A percentile compares a stretch with the other conserved stretches of the same genome.
phyloP scores from a whole-genome alignment of 2,888 invertebrate species.

The Cheilosia urbana region DNA sequence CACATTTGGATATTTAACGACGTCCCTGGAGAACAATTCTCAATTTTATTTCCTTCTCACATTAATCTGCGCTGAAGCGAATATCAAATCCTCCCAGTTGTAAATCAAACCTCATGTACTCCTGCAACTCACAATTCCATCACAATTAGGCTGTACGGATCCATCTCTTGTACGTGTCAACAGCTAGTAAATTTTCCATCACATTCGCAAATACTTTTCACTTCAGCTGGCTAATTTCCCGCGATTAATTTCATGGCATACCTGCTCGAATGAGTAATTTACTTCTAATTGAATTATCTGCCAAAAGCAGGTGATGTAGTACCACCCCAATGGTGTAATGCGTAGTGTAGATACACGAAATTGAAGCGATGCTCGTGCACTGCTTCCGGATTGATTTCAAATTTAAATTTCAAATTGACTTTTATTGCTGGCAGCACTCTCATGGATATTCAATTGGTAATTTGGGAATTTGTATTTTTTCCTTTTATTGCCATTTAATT shows the following conservation, averaged over 20 bases:
- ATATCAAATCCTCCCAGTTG: too few species aligned
- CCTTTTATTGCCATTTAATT: slow-evolving; percentile 35
- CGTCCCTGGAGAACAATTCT: neutral
- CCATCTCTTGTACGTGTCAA: too few species aligned
- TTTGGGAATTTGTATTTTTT: slow-evolving; percentile 14
- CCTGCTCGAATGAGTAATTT: slow-evolving; percentile 19
- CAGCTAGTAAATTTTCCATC: neutral
- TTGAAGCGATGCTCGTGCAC: neutral
- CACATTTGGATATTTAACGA: neutral
- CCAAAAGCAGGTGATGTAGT: slow-evolving; percentile 27
- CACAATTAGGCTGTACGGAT: too few species aligned
- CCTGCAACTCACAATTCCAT: too few species aligned
- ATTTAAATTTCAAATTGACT: slow-evolving; percentile 10
- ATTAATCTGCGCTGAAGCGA: too few species aligned
- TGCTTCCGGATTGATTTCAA: slow-evolving; percentile 33
- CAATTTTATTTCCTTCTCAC: too few species aligned
- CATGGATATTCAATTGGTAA: slow-evolving; percentile 6
- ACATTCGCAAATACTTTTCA: slow-evolving; percentile 1
- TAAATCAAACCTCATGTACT: too few species aligned
- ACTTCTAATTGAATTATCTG: slow-evolving; percentile 43
- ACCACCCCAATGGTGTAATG: neutral
- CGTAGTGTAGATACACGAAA: slow-evolving; percentile 19
- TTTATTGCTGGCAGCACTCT: neutral
- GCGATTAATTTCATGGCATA: slow-evolving; percentile 8
- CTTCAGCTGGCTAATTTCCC: slow-evolving; percentile 11